These are phyloP conservation scores for Neodiprion lecontei DNA, from an alignment of 1,140 invertebrate species.

Conservation along the genomic window DNA sequence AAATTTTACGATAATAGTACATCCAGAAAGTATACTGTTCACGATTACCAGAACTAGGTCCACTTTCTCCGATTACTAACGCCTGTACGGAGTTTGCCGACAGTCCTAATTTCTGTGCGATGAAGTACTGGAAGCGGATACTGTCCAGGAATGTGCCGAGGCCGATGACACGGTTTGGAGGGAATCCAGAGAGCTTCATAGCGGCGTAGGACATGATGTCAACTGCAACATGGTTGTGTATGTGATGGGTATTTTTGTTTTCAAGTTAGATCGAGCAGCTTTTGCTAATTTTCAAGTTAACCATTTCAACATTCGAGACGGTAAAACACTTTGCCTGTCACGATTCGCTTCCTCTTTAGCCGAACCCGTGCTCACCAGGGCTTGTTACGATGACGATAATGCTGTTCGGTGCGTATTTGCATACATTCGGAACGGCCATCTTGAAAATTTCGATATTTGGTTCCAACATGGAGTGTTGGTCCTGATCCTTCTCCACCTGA, in stretches of 20 bases:
- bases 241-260: conserved; percentile 10
- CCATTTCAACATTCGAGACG: too few relatives aligned
- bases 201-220: conserved; percentile 70
- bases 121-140: conserved; percentile 65
- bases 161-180: conserved; percentile 67
- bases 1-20: too few relatives aligned
- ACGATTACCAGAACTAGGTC: conserved; percentile 61
- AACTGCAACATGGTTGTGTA: conserved; percentile 51
- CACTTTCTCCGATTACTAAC: conserved; percentile 68
- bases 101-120: conserved; percentile 65
- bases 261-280: neutral
- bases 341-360: too few relatives aligned
- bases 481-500: conserved; percentile 61
- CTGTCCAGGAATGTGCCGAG: conserved; percentile 70
- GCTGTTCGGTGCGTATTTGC: conserved; percentile 67
- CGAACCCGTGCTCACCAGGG: conserved; percentile 55
- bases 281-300: neutral
- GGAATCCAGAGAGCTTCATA: conserved; percentile 71
- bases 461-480: conserved; percentile 54
- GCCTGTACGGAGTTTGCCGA: conserved; percentile 65
- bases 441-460: conserved; percentile 68
- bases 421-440: conserved; percentile 61
- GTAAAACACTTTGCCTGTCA: neutral
- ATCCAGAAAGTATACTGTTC: too few relatives aligned
- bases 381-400: conserved; percentile 67